A percentile compares a stretch with the other conserved stretches of the same genome.
Conservation (phyloP, 1,140 invertebrate genomes). For the Caerostris extrusa region DNA sequence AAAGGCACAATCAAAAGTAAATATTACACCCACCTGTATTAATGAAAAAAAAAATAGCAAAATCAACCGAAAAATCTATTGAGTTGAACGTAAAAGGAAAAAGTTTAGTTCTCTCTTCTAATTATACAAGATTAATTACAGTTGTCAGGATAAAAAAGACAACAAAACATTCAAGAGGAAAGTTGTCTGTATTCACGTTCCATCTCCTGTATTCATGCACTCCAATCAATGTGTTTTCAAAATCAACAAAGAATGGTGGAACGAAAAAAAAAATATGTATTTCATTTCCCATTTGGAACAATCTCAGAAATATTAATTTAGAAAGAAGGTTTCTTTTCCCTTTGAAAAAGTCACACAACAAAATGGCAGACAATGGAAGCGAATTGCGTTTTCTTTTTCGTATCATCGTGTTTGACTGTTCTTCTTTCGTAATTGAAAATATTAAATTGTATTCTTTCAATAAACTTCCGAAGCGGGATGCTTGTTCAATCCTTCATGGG, state of each 20-base stretch:
- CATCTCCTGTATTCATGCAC: background rate
- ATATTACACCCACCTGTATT: too few relatives aligned
- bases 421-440: background rate
- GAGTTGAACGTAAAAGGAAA: background rate
- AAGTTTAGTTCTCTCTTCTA: background rate
- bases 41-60: background rate
- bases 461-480: background rate
- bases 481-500: background rate
- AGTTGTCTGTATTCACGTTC: background rate
- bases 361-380: background rate
- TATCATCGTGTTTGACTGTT: background rate
- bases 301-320: background rate
- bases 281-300: background rate
- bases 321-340: background rate
- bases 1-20: too few relatives aligned
- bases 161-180: background rate
- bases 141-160: background rate
- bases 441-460: constrained; percentile 11
- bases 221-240: background rate
- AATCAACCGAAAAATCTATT: background rate
- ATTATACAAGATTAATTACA: background rate
- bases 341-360: background rate
- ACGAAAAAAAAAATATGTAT: background rate
- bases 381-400: background rate
- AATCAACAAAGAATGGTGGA: background rate